phyloP scores from a whole-genome alignment of 2,113 vertebrate genomes.

The Chrysemys picta region DNA sequence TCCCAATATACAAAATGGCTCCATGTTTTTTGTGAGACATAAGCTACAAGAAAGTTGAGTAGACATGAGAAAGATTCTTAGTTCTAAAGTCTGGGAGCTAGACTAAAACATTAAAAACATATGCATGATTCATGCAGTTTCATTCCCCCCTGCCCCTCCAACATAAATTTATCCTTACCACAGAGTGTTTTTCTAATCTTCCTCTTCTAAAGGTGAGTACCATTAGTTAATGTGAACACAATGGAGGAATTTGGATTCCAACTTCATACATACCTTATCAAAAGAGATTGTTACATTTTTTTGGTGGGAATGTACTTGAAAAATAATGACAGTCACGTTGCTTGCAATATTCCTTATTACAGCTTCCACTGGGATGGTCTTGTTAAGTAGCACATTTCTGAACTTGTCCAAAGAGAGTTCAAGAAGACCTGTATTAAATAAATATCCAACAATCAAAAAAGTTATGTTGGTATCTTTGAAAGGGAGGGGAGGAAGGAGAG shows the following conservation, averaged over 20 bases:
- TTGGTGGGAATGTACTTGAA: conserved; percentile 91
- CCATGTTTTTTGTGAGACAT: neutral
- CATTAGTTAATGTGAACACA: neutral
- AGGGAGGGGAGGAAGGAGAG: neutral
- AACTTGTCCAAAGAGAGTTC: conserved; percentile 89
- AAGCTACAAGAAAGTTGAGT: neutral
- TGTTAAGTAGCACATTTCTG: conserved; percentile 85
- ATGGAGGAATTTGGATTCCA: neutral
- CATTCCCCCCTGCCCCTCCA: too few species aligned
- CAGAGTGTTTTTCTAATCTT: neutral
- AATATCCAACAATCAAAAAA: neutral
- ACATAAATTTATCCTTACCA: neutral
- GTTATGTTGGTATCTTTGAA: neutral
- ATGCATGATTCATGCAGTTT: neutral
- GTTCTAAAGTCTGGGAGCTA: neutral
- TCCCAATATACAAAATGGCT: neutral
- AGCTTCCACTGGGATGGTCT: conserved; percentile 83
- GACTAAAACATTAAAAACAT: neutral
- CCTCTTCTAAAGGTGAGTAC: neutral
- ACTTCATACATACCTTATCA: conserved; percentile 80
- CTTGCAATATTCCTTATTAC: conserved; percentile 82
- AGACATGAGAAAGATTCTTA: neutral
- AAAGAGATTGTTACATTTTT: conserved; percentile 88
- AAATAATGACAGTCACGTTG: conserved; percentile 84
- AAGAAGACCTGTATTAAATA: conserved; percentile 81